Evolutionary conservation across 2,888 invertebrate species (phyloP).

Genomic region (Doris montereyensis): DNA sequence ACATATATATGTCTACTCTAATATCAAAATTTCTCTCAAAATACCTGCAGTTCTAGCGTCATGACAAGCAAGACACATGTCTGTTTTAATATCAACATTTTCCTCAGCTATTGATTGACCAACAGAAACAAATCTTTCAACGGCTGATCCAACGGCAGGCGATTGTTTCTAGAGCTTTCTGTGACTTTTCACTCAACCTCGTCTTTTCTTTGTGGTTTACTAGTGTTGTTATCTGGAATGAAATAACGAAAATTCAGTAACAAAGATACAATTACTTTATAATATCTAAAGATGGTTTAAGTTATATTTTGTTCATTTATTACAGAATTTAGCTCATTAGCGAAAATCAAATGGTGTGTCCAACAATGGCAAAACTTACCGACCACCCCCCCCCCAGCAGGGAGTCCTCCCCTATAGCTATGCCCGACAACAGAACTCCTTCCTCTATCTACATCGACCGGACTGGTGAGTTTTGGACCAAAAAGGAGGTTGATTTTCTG

Average conservation of each 20-base stretch:
- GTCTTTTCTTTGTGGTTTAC: slow-evolving; percentile 82
- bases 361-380: too few relatives aligned
- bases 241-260: neutral
- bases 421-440: too few relatives aligned
- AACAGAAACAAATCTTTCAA: slow-evolving; percentile 97
- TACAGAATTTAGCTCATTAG: too few relatives aligned
- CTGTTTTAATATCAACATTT: slow-evolving; percentile 95
- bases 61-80: slow-evolving; percentile 98
- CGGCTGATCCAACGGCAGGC: slow-evolving; percentile 97
- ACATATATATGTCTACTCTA: slow-evolving; percentile 97
- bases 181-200: slow-evolving; percentile 77
- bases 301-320: too few relatives aligned
- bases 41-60: slow-evolving; percentile 95
- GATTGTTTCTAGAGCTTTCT: slow-evolving; percentile 87
- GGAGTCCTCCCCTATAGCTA: too few relatives aligned
- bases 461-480: too few relatives aligned
- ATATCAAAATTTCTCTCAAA: slow-evolving; percentile 95
- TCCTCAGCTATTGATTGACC: slow-evolving; percentile 99
- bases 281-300: too few relatives aligned
- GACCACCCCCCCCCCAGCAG: too few relatives aligned
- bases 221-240: slow-evolving; percentile 87
- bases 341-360: too few relatives aligned
- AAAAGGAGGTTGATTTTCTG: too few relatives aligned
- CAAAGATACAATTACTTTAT: too few relatives aligned
- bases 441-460: too few relatives aligned